Conservation (phyloP, 2,113 vertebrate genomes). For the Arizona elegans region DNA sequence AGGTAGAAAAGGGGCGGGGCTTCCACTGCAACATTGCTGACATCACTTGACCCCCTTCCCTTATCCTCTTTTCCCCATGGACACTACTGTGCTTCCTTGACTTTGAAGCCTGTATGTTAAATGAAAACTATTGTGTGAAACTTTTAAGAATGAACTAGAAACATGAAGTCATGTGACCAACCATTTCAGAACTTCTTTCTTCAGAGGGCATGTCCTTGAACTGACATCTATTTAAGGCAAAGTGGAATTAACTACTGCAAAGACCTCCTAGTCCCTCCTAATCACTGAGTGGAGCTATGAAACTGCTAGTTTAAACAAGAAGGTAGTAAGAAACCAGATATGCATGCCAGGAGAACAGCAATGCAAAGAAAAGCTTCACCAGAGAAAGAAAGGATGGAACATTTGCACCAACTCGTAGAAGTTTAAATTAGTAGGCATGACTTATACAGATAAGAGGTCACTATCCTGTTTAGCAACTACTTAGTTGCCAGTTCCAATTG, state of each 20-base stretch:
- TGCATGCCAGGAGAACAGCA: not conserved
- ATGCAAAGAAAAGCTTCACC: not conserved
- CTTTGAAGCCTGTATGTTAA: not conserved
- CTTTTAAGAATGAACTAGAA: not conserved
- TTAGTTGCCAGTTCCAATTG: not conserved
- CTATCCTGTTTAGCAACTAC: not conserved
- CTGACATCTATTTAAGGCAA: not conserved
- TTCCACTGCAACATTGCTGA: not conserved
- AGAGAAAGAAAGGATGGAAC: not conserved
- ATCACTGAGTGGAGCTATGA: not conserved
- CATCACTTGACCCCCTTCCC: not conserved
- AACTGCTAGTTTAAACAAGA: not conserved
- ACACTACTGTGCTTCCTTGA: not conserved
- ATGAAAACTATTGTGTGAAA: not conserved
- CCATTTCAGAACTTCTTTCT: not conserved
- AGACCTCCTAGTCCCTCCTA: not conserved
- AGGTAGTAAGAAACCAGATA: not conserved
- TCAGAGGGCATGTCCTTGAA: not conserved
- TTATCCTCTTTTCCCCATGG: not conserved
- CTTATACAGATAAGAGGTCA: not conserved
- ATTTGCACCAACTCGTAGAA: not conserved
- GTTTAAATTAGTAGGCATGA: not conserved
- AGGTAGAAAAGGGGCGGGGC: not conserved
- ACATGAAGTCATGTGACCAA: not conserved
- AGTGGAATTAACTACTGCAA: not conserved